These are phyloP conservation scores for Notothenia coriiceps DNA, from an alignment of 2,113 vertebrate genomes.

Conservation along the genomic window DNA sequence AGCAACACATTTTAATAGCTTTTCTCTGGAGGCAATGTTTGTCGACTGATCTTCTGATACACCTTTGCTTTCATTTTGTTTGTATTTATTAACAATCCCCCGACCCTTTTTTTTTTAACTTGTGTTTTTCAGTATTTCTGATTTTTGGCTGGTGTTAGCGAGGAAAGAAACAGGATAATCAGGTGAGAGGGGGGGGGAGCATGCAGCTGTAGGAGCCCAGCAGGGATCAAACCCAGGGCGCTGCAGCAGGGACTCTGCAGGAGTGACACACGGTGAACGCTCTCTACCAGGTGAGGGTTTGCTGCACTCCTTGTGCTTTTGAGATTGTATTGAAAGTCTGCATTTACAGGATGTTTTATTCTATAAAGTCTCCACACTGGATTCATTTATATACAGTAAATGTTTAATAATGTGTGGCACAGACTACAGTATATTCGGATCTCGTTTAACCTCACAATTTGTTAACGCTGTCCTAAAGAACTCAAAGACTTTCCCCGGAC, in stretches of 20 bases:
- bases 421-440: neutral
- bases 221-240: no score
- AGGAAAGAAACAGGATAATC: no score
- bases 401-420: neutral
- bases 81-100: neutral
- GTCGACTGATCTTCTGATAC: slow-evolving; percentile 6
- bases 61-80: neutral
- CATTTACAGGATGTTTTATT: neutral
- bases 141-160: no score
- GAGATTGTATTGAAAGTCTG: neutral
- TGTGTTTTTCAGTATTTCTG: no score
- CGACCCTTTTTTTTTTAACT: neutral
- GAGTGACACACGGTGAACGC: no score
- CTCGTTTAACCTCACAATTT: neutral
- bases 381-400: neutral
- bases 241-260: no score
- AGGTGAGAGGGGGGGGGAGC: no score
- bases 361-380: neutral
- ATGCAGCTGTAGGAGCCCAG: no score
- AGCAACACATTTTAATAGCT: neutral
- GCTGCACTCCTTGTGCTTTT: neutral
- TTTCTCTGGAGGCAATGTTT: neutral
- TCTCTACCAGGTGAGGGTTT: neutral
- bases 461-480: neutral
- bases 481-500: neutral